Evolutionary conservation across 2,113 vertebrate genomes (phyloP).

Genomic region (Anser cygnoides): DNA sequence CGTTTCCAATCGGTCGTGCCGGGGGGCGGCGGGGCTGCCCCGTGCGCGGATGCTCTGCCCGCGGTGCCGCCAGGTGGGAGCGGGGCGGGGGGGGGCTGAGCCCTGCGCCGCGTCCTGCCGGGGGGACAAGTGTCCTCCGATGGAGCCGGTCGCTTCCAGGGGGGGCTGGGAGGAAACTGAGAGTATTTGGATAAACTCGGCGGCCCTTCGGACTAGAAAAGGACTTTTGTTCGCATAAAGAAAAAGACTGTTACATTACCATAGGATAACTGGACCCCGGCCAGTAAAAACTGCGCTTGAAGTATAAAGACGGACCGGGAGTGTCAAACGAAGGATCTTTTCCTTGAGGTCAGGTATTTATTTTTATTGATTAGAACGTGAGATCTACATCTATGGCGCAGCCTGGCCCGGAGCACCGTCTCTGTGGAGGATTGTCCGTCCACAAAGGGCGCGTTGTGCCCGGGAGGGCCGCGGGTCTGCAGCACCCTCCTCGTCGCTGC

Average conservation of each 20-base stretch:
- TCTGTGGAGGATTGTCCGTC: background rate
- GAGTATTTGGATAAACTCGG: conserved; percentile 84
- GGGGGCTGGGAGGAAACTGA: conserved; percentile 73
- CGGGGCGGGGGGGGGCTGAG: too few species aligned
- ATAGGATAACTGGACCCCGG: conserved; percentile 68
- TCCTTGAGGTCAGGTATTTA: conserved; percentile 65
- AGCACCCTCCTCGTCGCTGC: too few species aligned
- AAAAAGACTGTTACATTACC: conserved; percentile 63
- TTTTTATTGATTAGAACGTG: conserved; percentile 75
- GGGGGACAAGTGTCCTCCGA: conserved; percentile 74
- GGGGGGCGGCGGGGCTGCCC: background rate
- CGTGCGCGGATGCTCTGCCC: too few species aligned
- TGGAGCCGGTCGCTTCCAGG: conserved; percentile 58
- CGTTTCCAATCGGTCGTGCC: background rate
- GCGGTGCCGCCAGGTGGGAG: too few species aligned
- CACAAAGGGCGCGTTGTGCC: conserved; percentile 12
- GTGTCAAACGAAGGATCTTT: conserved; percentile 73
- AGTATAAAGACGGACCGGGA: conserved; percentile 60
- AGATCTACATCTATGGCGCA: conserved; percentile 51
- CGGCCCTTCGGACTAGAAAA: conserved; percentile 77
- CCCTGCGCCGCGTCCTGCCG: background rate
- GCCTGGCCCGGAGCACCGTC: background rate
- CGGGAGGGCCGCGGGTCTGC: background rate
- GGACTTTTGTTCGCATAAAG: conserved; percentile 79
- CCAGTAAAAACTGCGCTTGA: conserved; percentile 77